phyloP scores from a whole-genome alignment of 1,140 invertebrate genomes.

The Melipona quadrifasciata region DNA sequence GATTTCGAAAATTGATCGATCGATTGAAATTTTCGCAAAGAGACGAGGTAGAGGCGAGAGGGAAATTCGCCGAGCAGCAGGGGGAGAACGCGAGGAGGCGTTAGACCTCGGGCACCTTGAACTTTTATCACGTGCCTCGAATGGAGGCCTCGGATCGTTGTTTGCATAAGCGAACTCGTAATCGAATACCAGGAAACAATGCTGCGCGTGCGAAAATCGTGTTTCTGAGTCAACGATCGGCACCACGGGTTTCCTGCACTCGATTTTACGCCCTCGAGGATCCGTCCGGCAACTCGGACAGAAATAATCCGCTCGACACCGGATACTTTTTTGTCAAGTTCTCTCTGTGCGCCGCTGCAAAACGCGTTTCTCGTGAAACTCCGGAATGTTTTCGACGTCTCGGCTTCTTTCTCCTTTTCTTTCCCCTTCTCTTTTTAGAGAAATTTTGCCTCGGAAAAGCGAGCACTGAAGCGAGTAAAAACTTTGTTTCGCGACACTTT shows the following conservation, averaged over 20 bases:
- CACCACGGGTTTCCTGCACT: constrained; percentile 38
- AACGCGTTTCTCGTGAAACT: not conserved
- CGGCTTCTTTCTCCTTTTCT: not conserved
- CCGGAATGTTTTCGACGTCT: not conserved
- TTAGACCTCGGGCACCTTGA: constrained; percentile 43
- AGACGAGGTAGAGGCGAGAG: not conserved
- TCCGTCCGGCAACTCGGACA: constrained; percentile 12
- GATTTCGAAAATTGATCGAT: no score
- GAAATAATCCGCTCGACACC: constrained; percentile 34
- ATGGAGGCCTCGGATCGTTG: constrained; percentile 38
- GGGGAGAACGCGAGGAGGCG: not conserved
- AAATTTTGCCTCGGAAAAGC: not conserved
- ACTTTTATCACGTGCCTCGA: constrained; percentile 60
- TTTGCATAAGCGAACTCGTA: constrained; percentile 56
- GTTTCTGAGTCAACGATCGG: constrained; percentile 49
- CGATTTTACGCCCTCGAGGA: constrained; percentile 23
- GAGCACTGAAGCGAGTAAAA: not conserved
- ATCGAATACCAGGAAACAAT: constrained; percentile 53
- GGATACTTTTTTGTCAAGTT: constrained; percentile 30
- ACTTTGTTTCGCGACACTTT: no score
- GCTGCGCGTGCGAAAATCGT: constrained; percentile 45
- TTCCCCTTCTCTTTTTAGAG: no score
- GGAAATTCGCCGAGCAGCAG: not conserved
- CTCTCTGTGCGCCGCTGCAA: not conserved
- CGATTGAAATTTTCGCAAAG: not conserved